phyloP scores from a whole-genome alignment of 2,888 invertebrate genomes.

The Apoda limacodes region DNA sequence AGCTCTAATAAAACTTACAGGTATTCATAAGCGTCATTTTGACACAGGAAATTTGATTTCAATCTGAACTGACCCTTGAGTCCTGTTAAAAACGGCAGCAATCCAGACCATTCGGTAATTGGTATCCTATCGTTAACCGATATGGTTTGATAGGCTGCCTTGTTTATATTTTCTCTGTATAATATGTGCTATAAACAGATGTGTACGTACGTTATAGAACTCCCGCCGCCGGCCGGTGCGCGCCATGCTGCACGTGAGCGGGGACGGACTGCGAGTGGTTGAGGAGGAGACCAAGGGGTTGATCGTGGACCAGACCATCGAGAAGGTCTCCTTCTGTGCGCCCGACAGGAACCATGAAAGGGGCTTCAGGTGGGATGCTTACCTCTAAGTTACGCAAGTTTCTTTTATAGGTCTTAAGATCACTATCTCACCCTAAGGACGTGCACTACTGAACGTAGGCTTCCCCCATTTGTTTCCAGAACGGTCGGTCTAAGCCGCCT shows the following conservation, averaged over 20 bases:
- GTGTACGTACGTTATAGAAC: slow-evolving; percentile 65
- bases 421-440: too few species aligned
- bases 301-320: slow-evolving; percentile 99
- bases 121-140: neutral
- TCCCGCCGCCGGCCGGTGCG: slow-evolving; percentile 90
- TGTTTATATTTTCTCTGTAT: slow-evolving; percentile 9
- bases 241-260: slow-evolving; percentile 89
- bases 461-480: too few species aligned
- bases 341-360: slow-evolving; percentile 98
- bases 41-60: too few species aligned
- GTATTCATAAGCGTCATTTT: too few species aligned
- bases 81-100: too few species aligned
- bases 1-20: too few species aligned
- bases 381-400: too few species aligned
- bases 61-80: too few species aligned
- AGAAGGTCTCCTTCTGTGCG: slow-evolving; percentile 99
- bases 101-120: too few species aligned
- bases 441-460: too few species aligned
- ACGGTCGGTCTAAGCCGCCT: too few species aligned
- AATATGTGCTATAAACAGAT: slow-evolving; percentile 17
- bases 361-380: slow-evolving; percentile 75
- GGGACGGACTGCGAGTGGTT: slow-evolving; percentile 96
- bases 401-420: too few species aligned
- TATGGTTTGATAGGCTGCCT: slow-evolving; percentile 12
- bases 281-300: slow-evolving; percentile 99